These are phyloP conservation scores for Zoanthus sociatus DNA, from an alignment of 92 coral and sea anemone species.

Conservation along the genomic window DNA sequence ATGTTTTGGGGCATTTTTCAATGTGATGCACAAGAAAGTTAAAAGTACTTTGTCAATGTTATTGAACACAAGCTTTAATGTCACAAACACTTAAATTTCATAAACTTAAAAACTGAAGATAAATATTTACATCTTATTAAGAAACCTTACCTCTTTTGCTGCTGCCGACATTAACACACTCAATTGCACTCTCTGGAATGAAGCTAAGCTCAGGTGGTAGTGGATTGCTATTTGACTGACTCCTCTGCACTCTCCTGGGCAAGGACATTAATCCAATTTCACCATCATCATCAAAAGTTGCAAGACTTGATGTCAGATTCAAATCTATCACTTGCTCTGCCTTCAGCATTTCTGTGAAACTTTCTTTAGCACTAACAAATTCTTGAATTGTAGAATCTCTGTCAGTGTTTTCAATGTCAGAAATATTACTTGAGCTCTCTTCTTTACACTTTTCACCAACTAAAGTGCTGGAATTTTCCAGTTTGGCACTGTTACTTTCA, in stretches of 20 bases:
- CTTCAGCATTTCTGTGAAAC: neutral
- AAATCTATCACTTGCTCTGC: conserved; percentile 11
- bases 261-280: neutral
- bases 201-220: conserved; percentile 77
- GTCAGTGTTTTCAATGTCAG: neutral
- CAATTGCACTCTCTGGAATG: conserved; percentile 83
- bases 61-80: no score
- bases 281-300: neutral
- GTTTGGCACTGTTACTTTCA: neutral
- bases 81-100: no score
- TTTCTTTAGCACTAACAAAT: neutral
- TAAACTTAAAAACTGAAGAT: no score
- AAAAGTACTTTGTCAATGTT: no score
- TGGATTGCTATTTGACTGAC: conserved; percentile 32
- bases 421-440: neutral
- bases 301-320: conserved; percentile 3
- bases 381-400: neutral
- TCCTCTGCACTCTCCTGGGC: conserved; percentile 18
- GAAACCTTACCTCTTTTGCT: conserved; percentile 45
- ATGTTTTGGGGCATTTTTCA: no score
- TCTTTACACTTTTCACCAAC: neutral
- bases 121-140: no score
- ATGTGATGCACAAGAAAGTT: no score
- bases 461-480: neutral
- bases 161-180: conserved; percentile 81